Evolutionary conservation across 2,888 invertebrate genomes (phyloP).

Genomic region (Rugalucina vietnamica): DNA sequence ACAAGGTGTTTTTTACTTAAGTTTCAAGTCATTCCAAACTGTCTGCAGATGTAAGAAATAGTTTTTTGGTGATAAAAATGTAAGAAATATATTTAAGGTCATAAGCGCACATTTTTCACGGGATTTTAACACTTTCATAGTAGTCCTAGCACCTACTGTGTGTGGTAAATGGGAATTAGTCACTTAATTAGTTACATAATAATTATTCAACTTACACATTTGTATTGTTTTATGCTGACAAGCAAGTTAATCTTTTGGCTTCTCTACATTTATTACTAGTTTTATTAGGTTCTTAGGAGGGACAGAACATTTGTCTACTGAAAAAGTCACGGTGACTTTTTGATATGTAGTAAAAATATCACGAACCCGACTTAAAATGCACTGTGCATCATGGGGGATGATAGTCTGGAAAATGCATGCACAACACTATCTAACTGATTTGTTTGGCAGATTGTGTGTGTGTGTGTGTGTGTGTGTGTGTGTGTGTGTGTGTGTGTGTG

Average conservation of each 20-base stretch:
- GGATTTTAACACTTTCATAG: conserved; percentile 7
- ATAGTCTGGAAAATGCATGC: no score
- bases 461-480: no score
- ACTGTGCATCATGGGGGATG: no score
- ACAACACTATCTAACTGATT: no score
- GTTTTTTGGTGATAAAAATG: conserved; percentile 11
- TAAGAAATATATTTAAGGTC: conserved; percentile 1
- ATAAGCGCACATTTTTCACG: not conserved
- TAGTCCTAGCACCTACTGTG: not conserved
- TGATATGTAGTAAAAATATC: no score
- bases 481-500: no score
- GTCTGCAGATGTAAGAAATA: not conserved
- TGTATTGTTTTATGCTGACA: conserved; percentile 29
- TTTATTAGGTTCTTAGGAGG: not conserved
- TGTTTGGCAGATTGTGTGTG: no score
- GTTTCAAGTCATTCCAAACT: not conserved
- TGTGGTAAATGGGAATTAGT: conserved; percentile 24
- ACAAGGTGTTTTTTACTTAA: not conserved
- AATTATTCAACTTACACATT: conserved; percentile 20
- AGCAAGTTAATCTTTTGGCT: conserved; percentile 24
- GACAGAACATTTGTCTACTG: not conserved
- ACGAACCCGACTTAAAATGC: no score
- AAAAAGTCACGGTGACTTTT: no score
- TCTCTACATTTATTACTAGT: not conserved
- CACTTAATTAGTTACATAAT: conserved; percentile 26